Conservation (phyloP, 2,113 vertebrate species). For the Nothobranchius furzeri region DNA sequence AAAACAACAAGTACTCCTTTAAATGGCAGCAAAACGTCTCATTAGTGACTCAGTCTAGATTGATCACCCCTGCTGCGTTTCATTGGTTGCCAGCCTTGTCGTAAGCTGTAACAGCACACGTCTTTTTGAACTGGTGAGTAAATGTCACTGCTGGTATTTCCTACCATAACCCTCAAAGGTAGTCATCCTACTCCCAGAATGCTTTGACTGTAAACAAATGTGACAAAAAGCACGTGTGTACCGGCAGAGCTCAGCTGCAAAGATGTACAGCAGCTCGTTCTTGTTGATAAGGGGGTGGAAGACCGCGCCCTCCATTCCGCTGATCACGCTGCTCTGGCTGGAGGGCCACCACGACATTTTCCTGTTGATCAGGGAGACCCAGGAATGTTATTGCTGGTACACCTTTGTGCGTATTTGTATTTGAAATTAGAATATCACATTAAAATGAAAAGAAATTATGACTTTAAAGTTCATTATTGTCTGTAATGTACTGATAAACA, state of each 20-base stretch:
- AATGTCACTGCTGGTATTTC: constrained; percentile 15
- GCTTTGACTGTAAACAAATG: constrained; percentile 44
- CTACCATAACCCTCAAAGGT: neutral
- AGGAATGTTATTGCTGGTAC: neutral
- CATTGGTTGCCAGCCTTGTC: neutral
- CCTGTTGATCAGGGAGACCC: constrained; percentile 40
- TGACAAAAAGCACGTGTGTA: constrained; percentile 50
- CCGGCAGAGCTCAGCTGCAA: constrained; percentile 96
- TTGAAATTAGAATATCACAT: neutral
- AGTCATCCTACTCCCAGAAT: neutral
- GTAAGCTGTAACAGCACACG: neutral
- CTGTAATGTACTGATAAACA: no score
- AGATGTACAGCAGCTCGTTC: constrained; percentile 91
- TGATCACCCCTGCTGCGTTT: neutral
- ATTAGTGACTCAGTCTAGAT: no score
- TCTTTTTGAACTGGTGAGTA: neutral
- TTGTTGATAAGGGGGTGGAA: constrained; percentile 90
- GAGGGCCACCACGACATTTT: constrained; percentile 92
- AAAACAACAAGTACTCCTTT: neutral
- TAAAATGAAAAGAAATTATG: neutral
- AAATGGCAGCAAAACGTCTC: no score
- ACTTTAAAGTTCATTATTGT: neutral
- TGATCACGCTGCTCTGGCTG: constrained; percentile 95
- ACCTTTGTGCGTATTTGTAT: no score
- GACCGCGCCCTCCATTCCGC: constrained; percentile 92